A percentile compares a stretch with the other conserved stretches of the same genome.
phyloP scores from a whole-genome alignment of 1,140 invertebrate genomes.

The Laupala kohalensis region DNA sequence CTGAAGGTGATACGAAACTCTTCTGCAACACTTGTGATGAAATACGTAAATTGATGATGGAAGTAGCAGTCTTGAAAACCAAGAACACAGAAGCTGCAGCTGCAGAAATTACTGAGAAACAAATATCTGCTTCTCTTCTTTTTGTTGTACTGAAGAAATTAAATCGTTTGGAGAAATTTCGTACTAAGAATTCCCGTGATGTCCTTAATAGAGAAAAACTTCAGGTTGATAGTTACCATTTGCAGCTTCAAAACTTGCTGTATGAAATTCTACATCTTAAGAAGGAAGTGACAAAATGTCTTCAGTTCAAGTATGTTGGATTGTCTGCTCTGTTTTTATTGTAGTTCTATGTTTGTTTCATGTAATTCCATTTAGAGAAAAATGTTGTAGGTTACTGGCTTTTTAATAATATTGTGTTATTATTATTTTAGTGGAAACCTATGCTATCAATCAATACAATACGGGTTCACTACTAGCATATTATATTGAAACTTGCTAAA shows the following conservation, averaged over 20 bases:
- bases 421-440: no score
- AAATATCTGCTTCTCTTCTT: constrained; percentile 55
- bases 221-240: constrained; percentile 75
- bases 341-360: not conserved
- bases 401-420: not conserved
- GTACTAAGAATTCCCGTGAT: constrained; percentile 68
- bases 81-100: constrained; percentile 42
- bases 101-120: constrained; percentile 46
- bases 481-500: no score
- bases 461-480: no score
- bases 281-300: constrained; percentile 85
- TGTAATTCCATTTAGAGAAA: not conserved
- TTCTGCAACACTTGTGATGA: constrained; percentile 54
- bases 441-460: no score
- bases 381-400: not conserved
- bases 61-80: constrained; percentile 49
- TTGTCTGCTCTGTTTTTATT: not conserved
- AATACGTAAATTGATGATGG: constrained; percentile 45
- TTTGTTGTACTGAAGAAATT: constrained; percentile 75
- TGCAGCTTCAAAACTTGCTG: constrained; percentile 86
- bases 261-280: constrained; percentile 90
- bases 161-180: constrained; percentile 79
- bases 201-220: constrained; percentile 63
- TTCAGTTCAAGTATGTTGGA: constrained; percentile 66
- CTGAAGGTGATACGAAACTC: constrained; percentile 48